Evolutionary conservation across 2,797 vertebrate genomes (phyloP).

Genomic region (Dromococcyx pavoninus): DNA sequence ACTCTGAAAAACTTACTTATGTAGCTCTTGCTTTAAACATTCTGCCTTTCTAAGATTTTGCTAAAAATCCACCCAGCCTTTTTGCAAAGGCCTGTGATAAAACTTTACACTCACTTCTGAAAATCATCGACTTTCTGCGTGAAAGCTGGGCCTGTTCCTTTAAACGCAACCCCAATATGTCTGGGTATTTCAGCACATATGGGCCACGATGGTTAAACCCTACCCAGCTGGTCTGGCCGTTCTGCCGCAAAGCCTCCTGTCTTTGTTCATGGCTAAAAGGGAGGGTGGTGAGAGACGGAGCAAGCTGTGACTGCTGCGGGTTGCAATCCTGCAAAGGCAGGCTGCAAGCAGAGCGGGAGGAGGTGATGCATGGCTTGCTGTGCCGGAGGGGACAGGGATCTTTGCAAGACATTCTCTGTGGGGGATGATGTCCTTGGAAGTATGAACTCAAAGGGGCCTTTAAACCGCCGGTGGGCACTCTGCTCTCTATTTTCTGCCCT

Average conservation of each 20-base stretch:
- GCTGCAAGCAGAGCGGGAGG: constrained; percentile 14
- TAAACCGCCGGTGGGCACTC: not conserved
- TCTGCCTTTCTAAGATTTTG: not conserved
- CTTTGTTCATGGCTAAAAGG: constrained; percentile 61
- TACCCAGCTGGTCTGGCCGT: constrained; percentile 61
- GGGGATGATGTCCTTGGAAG: not conserved
- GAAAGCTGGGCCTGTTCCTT: constrained; percentile 45
- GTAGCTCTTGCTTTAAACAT: not conserved
- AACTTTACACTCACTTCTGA: not conserved
- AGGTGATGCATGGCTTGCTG: not conserved
- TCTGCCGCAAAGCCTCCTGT: constrained; percentile 39
- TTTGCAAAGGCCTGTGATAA: not conserved
- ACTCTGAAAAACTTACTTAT: not conserved
- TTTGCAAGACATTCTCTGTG: not conserved
- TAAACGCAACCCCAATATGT: constrained; percentile 64
- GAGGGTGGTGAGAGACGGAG: constrained; percentile 68
- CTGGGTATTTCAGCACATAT: constrained; percentile 72
- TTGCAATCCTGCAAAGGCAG: constrained; percentile 38
- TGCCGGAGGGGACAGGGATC: not conserved
- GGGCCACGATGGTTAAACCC: constrained; percentile 50
- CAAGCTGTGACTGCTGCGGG: constrained; percentile 56
- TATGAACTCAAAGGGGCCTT: not conserved
- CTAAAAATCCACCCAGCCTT: not conserved
- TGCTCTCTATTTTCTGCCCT: not conserved
- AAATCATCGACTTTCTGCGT: not conserved